Evolutionary conservation across 1,140 invertebrate genomes (phyloP).

Genomic region (Phortica variegata): DNA sequence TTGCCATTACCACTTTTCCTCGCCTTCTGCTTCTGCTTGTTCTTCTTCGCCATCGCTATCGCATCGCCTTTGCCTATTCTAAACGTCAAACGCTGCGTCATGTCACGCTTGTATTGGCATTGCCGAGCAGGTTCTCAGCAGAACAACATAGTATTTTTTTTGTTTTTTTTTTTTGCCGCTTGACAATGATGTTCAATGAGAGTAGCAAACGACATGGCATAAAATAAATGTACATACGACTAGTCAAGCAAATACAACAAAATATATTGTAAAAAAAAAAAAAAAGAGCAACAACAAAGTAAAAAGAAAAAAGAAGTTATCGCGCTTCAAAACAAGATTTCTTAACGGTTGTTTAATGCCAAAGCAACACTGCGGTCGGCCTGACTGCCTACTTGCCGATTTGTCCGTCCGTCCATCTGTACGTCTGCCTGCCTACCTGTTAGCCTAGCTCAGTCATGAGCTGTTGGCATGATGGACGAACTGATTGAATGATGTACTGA

Average conservation of each 20-base stretch:
- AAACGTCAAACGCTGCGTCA: too few relatives aligned
- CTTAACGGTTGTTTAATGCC: constrained; percentile 44
- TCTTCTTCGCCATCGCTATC: too few relatives aligned
- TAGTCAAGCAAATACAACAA: too few relatives aligned
- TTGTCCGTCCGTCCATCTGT: not conserved
- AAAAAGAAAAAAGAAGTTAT: constrained; percentile 22
- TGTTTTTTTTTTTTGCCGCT: not conserved
- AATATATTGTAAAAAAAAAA: constrained; percentile 10
- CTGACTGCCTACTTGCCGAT: constrained; percentile 22
- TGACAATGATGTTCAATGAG: constrained; percentile 7
- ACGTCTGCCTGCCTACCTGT: constrained; percentile 11
- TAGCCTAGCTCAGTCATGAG: too few relatives aligned
- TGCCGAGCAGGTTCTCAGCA: too few relatives aligned
- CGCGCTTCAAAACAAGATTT: constrained; percentile 41
- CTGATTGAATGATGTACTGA: too few relatives aligned
- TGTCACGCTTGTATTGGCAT: too few relatives aligned
- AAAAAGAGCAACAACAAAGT: constrained; percentile 21
- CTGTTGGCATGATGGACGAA: too few relatives aligned
- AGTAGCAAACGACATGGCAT: constrained; percentile 7
- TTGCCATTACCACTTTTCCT: too few relatives aligned
- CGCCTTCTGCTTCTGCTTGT: too few relatives aligned
- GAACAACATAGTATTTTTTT: not conserved
- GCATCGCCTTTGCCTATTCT: too few relatives aligned
- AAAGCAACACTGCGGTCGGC: constrained; percentile 16
- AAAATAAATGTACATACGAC: constrained; percentile 7